Evolutionary conservation across 2,888 invertebrate species (phyloP), one percentile per base, ranked within the genome.

Genomic region (Acanthococcus lagerstroemiae): DNA sequence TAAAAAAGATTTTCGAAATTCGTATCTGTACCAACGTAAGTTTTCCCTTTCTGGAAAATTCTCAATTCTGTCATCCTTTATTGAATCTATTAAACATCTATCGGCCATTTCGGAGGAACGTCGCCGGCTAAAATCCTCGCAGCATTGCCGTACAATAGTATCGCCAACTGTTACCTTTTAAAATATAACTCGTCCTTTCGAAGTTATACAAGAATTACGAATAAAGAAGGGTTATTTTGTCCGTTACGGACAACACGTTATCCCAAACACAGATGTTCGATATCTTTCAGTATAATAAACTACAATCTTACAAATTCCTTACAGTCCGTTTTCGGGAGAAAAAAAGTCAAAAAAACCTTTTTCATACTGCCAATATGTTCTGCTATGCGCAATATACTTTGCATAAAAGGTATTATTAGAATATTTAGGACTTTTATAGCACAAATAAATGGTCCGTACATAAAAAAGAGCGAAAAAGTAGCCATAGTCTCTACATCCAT

Each of bases 171-270:
- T 63, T 63, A 63, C 61, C 54, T 63, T 63, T 22, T 50, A 54
- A 63, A 63, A 52, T 63, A 63, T 54, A 54, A 50, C 52, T 63
- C 52, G 61, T 63, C 61, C 61, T 63, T 54, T 61, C 61, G 7
- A 52, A 63, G 37, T 63, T 63, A 37, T 21, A 63, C 61, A 63
- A 63, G 54, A 63, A 63, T 52, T 52, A 50, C 61, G 61, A 63
- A 63, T 63, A 63, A 63, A 50, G 61, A 63, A 63, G 61, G 61
- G 61, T 63, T 63, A 63, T 63, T 63, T 54, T 63, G 61, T 63
- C 61, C 61, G 50, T 50, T 37, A 63, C 52, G 61, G 61, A 63
- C 61, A 63, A 50, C 27, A 50, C 61, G 61, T 50, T 63, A 63
- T 63, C 54, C 61, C 52, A 27, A 63, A 63, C 61, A 63, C 61